A percentile compares a stretch with the other conserved stretches of the same genome.
Conservation (phyloP, 2,797 vertebrate species). For the Oryzias sinensis region DNA sequence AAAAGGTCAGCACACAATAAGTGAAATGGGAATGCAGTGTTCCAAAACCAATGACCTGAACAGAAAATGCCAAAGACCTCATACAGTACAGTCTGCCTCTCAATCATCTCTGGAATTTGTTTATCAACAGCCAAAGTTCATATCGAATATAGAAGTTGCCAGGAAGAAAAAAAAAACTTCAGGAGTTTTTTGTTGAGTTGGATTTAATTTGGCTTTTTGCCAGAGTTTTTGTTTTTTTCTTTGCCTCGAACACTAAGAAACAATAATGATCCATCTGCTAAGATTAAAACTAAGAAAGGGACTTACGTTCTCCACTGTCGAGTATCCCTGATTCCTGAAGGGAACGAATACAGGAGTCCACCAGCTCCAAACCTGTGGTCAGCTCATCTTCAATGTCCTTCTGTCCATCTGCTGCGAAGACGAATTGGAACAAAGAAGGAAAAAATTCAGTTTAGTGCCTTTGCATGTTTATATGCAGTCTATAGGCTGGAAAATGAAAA, state of each 20-base stretch:
- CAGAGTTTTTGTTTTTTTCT: background rate
- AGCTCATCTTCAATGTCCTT: slow-evolving; percentile 98
- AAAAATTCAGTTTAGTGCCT: background rate
- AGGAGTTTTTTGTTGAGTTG: background rate
- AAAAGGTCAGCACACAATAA: slow-evolving; percentile 68
- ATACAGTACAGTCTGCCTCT: slow-evolving; percentile 14
- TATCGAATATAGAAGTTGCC: slow-evolving; percentile 1
- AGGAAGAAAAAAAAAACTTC: background rate
- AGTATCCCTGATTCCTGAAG: slow-evolving; percentile 98
- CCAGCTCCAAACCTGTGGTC: slow-evolving; percentile 95
- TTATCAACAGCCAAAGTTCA: slow-evolving; percentile 13
- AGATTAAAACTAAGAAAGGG: background rate
- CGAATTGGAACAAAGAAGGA: slow-evolving; percentile 20
- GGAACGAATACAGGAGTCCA: slow-evolving; percentile 97
- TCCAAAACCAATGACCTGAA: slow-evolving; percentile 65
- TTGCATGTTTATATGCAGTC: too few species aligned
- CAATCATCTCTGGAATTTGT: slow-evolving; percentile 29
- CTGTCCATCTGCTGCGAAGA: slow-evolving; percentile 84
- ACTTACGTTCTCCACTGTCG: slow-evolving; percentile 91
- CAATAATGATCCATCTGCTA: background rate
- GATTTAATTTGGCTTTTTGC: too few species aligned
- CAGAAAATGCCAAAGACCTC: slow-evolving; percentile 55
- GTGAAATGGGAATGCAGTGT: slow-evolving; percentile 61
- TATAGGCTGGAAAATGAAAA: background rate
- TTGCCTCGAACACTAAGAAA: background rate